Evolutionary conservation across 1,140 invertebrate genomes (phyloP).

Genomic region (Drosophila sproati): DNA sequence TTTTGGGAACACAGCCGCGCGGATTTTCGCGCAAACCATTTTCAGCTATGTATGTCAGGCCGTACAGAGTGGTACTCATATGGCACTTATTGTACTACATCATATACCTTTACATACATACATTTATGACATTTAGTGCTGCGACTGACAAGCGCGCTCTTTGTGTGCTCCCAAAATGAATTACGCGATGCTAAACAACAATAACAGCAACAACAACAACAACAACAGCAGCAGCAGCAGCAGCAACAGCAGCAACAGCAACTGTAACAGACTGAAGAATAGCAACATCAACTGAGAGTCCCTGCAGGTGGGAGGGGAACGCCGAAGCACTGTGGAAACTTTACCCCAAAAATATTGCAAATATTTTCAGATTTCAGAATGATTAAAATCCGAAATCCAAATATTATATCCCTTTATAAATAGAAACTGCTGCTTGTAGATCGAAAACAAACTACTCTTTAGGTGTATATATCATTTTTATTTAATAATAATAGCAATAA

Average conservation of each 20-base stretch:
- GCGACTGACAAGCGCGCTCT: neutral
- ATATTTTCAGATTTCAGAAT: no score
- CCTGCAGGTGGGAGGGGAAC: conserved; percentile 6
- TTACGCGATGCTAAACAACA: conserved; percentile 34
- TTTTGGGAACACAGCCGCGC: neutral
- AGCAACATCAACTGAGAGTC: conserved; percentile 16
- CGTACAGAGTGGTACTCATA: neutral
- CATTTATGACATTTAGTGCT: neutral
- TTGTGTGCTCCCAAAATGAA: conserved; percentile 32
- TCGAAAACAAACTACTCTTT: no score
- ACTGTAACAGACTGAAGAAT: neutral
- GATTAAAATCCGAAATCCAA: no score
- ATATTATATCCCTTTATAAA: no score
- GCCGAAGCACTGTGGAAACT: no score
- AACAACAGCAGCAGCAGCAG: neutral
- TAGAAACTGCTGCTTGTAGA: no score
- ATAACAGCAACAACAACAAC: neutral
- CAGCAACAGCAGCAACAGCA: neutral
- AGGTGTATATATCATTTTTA: no score
- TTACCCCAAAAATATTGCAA: no score
- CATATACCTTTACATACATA: neutral
- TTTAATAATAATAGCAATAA: no score
- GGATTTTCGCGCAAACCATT: no score
- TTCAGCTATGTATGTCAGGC: neutral
- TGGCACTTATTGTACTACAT: neutral